phyloP scores from a whole-genome alignment of 2,888 invertebrate species.

The Ormyrus pomaceus region DNA sequence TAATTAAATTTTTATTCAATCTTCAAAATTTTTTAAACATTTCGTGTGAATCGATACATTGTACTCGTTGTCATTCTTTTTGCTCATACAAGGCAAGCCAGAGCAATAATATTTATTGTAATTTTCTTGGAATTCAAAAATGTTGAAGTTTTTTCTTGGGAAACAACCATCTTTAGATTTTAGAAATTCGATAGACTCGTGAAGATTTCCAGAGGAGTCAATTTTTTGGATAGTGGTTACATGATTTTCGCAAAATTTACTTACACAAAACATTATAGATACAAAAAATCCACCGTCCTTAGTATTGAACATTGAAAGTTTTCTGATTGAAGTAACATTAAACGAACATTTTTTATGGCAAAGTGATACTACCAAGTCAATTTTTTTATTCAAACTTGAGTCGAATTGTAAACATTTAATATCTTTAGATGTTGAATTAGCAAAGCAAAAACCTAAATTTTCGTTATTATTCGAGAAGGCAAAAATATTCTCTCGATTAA shows the following conservation, averaged over 20 bases:
- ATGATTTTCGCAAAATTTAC: neutral
- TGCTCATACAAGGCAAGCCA: slow-evolving; percentile 4
- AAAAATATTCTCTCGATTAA: neutral
- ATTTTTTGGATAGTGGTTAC: neutral
- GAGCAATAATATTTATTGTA: neutral
- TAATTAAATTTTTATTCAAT: neutral
- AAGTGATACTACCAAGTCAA: neutral
- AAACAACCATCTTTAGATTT: neutral
- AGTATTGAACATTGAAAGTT: neutral
- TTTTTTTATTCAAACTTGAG: neutral
- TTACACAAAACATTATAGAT: neutral
- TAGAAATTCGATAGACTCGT: neutral
- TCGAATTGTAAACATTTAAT: slow-evolving; percentile 2
- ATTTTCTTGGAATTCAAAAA: neutral
- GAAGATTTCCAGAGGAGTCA: neutral
- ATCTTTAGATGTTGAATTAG: neutral
- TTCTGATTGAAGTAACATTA: neutral
- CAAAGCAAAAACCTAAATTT: neutral
- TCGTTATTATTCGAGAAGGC: neutral
- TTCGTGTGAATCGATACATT: neutral
- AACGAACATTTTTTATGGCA: too few species aligned
- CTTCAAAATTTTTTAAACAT: neutral
- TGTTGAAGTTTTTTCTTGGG: neutral
- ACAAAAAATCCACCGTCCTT: neutral
- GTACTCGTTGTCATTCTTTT: neutral